Base-by-base conservation (phyloP, 2,888 invertebrate genomes). In the Stratiomys singularior region DNA sequence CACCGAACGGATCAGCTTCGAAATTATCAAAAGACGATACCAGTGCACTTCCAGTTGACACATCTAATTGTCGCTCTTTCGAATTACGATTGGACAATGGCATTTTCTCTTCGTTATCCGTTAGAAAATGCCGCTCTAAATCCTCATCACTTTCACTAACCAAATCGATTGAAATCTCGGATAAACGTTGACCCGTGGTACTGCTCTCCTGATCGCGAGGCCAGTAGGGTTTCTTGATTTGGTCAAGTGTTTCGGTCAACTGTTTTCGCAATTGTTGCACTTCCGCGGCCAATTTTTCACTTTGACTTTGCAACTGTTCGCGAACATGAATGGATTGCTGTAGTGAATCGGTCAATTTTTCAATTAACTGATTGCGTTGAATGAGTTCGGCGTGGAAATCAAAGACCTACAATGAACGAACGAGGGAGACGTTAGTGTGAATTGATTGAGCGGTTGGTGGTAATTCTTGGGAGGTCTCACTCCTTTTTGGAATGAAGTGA, bases 371-470 rank as follows among this genome's bases (percentile, higher is more conserved):
- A 84, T 94, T 93, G 82, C 94, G 91, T 81, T 92, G 90, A 13
- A 89, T 88, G 78, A 94, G 88, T 82, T 92, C 92, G 82, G 89
- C 89, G 85, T 93, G 92, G 85, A 92, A 93, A 86, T 94, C 93
- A 85, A 91, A 89, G 93, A 89, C 93, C 94, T 87, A 84, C 89
- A 89, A 77, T 76, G 80, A 81, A 78, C 77, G 1, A 60, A 25
- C 63, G 46, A 76, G 9, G 3, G 37, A 37, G 9, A 9, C 9
- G 3, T 9, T 37, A 37, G 37, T 37, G 37, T 37, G 3, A 37
- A 5, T 5, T 37, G n/a, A n/a, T n/a, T n/a, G n/a, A n/a, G n/a
- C n/a, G n/a, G n/a, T n/a, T n/a, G n/a, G n/a, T n/a, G n/a, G n/a
- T n/a, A n/a, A n/a, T 80, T 81, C 77, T 78, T 0, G 52, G 37